phyloP scores from a whole-genome alignment of 64 coral and sea anemone species.

The Dendronephthya gigantea region DNA sequence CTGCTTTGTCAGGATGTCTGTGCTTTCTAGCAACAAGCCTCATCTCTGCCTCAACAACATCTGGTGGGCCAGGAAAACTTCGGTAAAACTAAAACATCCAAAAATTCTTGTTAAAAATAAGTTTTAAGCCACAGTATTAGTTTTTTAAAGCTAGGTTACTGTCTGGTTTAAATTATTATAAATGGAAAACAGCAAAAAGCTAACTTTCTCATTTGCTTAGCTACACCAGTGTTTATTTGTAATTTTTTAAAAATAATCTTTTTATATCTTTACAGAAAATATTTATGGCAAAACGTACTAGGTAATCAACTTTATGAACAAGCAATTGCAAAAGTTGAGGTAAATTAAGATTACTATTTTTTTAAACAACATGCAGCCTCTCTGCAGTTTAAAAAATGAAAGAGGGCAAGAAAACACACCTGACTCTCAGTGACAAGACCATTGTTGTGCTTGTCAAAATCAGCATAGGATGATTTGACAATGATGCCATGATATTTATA shows the following conservation, averaged over 20 bases:
- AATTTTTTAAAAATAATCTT: too few species aligned
- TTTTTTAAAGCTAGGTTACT: too few species aligned
- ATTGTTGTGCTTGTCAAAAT: conserved; percentile 98
- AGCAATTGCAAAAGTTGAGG: too few species aligned
- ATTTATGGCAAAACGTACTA: too few species aligned
- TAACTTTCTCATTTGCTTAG: too few species aligned
- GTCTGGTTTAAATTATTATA: too few species aligned
- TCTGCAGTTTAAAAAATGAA: not conserved
- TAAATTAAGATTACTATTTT: too few species aligned
- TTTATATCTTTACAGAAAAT: too few species aligned
- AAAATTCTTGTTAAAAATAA: not conserved
- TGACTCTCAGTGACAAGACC: conserved; percentile 89
- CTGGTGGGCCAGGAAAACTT: conserved; percentile 89
- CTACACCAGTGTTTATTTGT: too few species aligned
- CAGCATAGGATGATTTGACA: conserved; percentile 84
- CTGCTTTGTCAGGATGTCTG: conserved; percentile 48
- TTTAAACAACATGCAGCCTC: not conserved
- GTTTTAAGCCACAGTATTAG: too few species aligned
- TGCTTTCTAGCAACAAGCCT: conserved; percentile 68
- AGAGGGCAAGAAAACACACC: conserved; percentile 31
- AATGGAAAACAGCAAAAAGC: too few species aligned
- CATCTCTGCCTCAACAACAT: conserved; percentile 64
- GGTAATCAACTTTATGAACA: too few species aligned
- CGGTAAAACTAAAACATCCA: conserved; percentile 49
- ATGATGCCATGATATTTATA: conserved; percentile 96